Conservation (phyloP, 92 coral and sea anemone genomes). For the Zoanthus gigantus region DNA sequence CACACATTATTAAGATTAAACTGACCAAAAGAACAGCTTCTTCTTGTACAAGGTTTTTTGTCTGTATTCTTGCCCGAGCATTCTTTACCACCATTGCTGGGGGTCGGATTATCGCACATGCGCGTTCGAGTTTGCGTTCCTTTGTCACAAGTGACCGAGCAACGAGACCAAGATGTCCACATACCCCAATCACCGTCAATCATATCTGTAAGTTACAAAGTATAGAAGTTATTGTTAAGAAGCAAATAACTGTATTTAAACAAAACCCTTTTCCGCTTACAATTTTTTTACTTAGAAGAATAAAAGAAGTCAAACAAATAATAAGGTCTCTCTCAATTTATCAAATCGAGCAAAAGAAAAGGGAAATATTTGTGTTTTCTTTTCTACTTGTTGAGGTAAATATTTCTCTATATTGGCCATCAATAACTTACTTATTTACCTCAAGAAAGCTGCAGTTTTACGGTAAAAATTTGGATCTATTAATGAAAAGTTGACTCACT, state of each 20-base stretch:
- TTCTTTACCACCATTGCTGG: conserved; percentile 55
- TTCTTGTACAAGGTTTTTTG: conserved; percentile 35
- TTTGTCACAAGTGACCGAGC: conserved; percentile 58
- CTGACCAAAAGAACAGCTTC: conserved; percentile 41
- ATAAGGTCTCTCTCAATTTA: neutral
- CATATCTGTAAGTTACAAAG: conserved; percentile 8
- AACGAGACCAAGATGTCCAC: conserved; percentile 52
- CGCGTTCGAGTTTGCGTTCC: conserved; percentile 51
- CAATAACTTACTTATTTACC: no score
- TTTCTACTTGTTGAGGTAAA: no score
- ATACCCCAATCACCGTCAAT: conserved; percentile 53
- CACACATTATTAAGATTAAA: neutral
- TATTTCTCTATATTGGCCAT: no score
- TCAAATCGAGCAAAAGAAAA: neutral
- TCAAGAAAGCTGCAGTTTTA: no score
- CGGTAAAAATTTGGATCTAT: no score
- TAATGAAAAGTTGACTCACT: neutral
- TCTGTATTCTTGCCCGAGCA: conserved; percentile 52
- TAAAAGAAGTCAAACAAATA: neutral
- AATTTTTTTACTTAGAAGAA: no score
- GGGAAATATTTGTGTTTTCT: neutral
- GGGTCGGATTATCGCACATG: conserved; percentile 51
- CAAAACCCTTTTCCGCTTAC: neutral
- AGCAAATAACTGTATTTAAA: neutral
- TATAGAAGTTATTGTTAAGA: neutral